Base-by-base conservation (phyloP, 30 jellyfish, hydroid and myxozoan genomes). In the Turritopsis rubra region DNA sequence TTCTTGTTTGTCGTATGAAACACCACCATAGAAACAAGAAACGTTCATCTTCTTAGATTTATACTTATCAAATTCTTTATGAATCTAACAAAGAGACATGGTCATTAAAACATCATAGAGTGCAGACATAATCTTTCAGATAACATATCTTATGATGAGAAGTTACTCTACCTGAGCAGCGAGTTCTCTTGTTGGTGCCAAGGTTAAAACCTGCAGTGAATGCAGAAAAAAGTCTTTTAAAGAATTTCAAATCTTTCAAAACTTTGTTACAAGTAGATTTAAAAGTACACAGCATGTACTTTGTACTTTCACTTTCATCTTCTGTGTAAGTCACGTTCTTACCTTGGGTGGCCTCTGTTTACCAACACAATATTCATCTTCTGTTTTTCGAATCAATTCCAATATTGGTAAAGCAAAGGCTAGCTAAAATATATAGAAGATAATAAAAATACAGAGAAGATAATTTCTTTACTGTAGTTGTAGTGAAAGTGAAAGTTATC, bases 111-210 rank as follows among this genome's bases (percentile, higher is more conserved):
- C 60, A 5, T 16, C n/a, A n/a, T n/a, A n/a, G n/a, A n/a, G n/a
- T n/a, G n/a, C n/a, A n/a, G n/a, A n/a, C n/a, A n/a, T n/a, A n/a
- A n/a, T n/a, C n/a, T n/a, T n/a, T n/a, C n/a, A n/a, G n/a, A n/a
- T n/a, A n/a, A n/a, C 73, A 60, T 60, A 54, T 54, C 19, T 60
- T 60, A 21, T 26, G 0, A 72, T 18, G 18, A 76, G 52, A 79
- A 23, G 0, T 7, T 53, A 0, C 16, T 75, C 1, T 21, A 92
- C 98, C 96, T 92, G 98, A n/a, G 80, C 88, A 22, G 98, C 98
- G 1, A 92, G 80, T 73, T 92, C 98, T 81, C 98, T 92, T 27
- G 98, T 92, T 29, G 98, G 98, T 22, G 98, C 98, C 19, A 92
- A 54, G 3, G 95, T 82, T 53, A 92, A 73, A 20, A 88, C 95